Evolutionary conservation across 2,113 vertebrate species (phyloP).

Genomic region (Sus scrofa): T2T-Sscrofa CM000827.6:65158001-65158500

Average conservation of each 20-base stretch:
- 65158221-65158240: background rate
- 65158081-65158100: background rate
- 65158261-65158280: background rate
- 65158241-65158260: background rate
- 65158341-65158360: background rate
- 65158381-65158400: background rate
- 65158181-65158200: background rate
- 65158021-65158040: conserved; percentile 5
- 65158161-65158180: background rate
- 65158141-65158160: background rate
- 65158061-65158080: conserved; percentile 14
- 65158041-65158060: background rate
- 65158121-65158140: background rate
- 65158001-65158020: background rate
- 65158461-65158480: too few species aligned
- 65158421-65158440: too few species aligned
- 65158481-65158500: too few species aligned
- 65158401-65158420: background rate
- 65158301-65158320: background rate
- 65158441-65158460: too few species aligned
- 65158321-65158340: background rate
- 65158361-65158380: background rate
- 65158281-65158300: background rate
- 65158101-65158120: background rate
- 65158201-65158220: background rate